Evolutionary conservation across 2,888 invertebrate species (phyloP).

Genomic region (Chrysodeixis includens): DNA sequence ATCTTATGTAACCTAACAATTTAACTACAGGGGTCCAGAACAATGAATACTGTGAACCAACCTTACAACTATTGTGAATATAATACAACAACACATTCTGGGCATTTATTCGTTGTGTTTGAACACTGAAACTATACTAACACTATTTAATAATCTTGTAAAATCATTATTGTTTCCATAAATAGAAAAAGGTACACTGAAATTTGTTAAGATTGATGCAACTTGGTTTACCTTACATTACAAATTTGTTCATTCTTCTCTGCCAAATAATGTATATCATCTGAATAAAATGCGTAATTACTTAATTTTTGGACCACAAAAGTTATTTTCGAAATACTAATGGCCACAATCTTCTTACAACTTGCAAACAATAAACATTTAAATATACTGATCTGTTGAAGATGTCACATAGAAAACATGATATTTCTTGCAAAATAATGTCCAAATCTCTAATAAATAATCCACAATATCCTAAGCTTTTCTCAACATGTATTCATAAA

Average conservation of each 20-base stretch:
- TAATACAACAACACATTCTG: slow-evolving; percentile 73
- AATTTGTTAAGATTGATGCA: slow-evolving; percentile 56
- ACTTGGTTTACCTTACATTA: slow-evolving; percentile 44
- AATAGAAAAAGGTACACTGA: slow-evolving; percentile 58
- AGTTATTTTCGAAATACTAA: slow-evolving; percentile 70
- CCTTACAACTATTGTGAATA: slow-evolving; percentile 75
- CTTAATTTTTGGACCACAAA: slow-evolving; percentile 42
- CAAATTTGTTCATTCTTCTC: slow-evolving; percentile 68
- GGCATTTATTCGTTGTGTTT: slow-evolving; percentile 81
- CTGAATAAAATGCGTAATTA: slow-evolving; percentile 56
- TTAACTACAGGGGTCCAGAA: slow-evolving; percentile 62
- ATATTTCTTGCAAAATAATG: slow-evolving; percentile 46
- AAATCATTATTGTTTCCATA: slow-evolving; percentile 46
- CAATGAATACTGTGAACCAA: slow-evolving; percentile 78
- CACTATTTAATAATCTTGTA: slow-evolving; percentile 56
- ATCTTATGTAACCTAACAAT: slow-evolving; percentile 65
- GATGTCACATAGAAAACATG: slow-evolving; percentile 50
- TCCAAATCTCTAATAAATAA: slow-evolving; percentile 57
- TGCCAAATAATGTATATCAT: slow-evolving; percentile 64
- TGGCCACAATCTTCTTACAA: slow-evolving; percentile 74
- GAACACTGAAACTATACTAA: slow-evolving; percentile 72
- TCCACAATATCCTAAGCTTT: slow-evolving; percentile 48
- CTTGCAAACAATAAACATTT: slow-evolving; percentile 52
- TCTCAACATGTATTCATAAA: slow-evolving; percentile 52
- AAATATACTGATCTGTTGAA: slow-evolving; percentile 49